phyloP scores from a whole-genome alignment of 2,888 invertebrate species.

The Miltochrista miniata region DNA sequence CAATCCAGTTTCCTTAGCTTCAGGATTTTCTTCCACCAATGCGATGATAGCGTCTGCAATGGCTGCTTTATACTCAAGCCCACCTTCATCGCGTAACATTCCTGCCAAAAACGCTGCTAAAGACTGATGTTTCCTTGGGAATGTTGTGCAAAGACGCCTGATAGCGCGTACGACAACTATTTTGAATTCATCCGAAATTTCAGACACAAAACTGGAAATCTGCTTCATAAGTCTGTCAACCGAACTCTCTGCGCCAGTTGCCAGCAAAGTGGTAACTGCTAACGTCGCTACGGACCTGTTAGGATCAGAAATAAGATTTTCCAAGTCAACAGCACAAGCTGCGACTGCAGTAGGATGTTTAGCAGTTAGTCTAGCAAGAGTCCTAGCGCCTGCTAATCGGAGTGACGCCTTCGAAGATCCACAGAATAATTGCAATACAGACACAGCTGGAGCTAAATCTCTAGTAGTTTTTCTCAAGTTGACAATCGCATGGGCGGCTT shows the following conservation, averaged over 20 bases:
- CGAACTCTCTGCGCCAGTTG: slow-evolving; percentile 99
- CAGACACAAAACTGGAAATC: slow-evolving; percentile 98
- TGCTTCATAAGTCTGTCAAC: slow-evolving; percentile 99
- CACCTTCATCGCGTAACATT: slow-evolving; percentile 98
- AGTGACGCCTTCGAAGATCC: slow-evolving; percentile 98
- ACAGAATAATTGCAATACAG: slow-evolving; percentile 98
- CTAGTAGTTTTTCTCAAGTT: slow-evolving; percentile 93
- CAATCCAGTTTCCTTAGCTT: slow-evolving; percentile 97
- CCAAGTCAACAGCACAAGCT: slow-evolving; percentile 98
- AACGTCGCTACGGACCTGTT: slow-evolving; percentile 99
- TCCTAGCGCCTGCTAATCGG: slow-evolving; percentile 98
- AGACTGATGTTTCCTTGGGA: slow-evolving; percentile 97
- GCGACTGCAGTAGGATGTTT: slow-evolving; percentile 98
- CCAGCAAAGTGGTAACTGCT: slow-evolving; percentile 98
- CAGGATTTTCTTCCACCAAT: slow-evolving; percentile 98
- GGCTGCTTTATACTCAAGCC: slow-evolving; percentile 98
- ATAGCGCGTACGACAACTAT: slow-evolving; percentile 98
- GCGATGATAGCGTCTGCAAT: slow-evolving; percentile 99
- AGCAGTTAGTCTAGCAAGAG: slow-evolving; percentile 97
- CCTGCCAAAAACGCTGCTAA: slow-evolving; percentile 98
- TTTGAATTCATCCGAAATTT: slow-evolving; percentile 99
- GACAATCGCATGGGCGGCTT: slow-evolving; percentile 99
- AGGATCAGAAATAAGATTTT: slow-evolving; percentile 98
- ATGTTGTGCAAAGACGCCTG: slow-evolving; percentile 95
- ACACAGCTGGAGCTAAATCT: slow-evolving; percentile 97